Percentiles rank a stretch among this genome's conserved stretches.
Evolutionary conservation across 2,888 invertebrate genomes (phyloP).

Genomic region (Vannuccia rotundouncinata): DNA sequence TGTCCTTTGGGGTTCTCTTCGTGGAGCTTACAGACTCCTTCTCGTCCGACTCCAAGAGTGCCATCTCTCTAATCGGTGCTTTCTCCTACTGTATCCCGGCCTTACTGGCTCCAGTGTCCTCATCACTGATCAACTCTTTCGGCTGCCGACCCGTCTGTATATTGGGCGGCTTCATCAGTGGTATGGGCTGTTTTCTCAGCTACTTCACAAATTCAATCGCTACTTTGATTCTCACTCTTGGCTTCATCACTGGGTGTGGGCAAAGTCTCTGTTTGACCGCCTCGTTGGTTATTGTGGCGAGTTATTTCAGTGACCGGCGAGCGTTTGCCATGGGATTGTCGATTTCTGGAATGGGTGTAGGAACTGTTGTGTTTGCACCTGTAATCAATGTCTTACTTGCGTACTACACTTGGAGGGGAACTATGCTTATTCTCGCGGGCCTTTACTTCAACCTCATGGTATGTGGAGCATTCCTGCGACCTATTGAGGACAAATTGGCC

Average conservation of each 20-base stretch:
- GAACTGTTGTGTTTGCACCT: constrained; percentile 25
- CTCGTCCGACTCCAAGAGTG: neutral
- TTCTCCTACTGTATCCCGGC: constrained; percentile 6
- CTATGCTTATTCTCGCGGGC: constrained; percentile 29
- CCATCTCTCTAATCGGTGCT: neutral
- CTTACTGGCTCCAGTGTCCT: neutral
- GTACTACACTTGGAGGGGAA: constrained; percentile 2
- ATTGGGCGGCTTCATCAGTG: neutral
- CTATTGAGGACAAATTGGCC: constrained; percentile 41
- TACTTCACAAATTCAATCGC: neutral
- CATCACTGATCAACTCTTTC: neutral
- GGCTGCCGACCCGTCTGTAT: constrained; percentile 22
- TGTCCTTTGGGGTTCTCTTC: constrained; percentile 2
- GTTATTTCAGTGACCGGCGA: neutral
- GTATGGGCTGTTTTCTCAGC: neutral
- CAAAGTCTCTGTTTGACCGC: neutral
- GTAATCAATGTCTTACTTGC: neutral
- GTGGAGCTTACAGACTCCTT: neutral
- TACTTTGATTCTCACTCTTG: neutral
- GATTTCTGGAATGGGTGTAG: constrained; percentile 28
- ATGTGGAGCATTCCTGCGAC: constrained; percentile 32
- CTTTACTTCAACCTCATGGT: neutral
- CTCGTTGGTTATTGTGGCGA: neutral
- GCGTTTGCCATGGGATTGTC: neutral
- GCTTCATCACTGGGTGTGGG: neutral